Conservation (phyloP, 2,113 vertebrate species). For the Saccopteryx bilineata region DNA sequence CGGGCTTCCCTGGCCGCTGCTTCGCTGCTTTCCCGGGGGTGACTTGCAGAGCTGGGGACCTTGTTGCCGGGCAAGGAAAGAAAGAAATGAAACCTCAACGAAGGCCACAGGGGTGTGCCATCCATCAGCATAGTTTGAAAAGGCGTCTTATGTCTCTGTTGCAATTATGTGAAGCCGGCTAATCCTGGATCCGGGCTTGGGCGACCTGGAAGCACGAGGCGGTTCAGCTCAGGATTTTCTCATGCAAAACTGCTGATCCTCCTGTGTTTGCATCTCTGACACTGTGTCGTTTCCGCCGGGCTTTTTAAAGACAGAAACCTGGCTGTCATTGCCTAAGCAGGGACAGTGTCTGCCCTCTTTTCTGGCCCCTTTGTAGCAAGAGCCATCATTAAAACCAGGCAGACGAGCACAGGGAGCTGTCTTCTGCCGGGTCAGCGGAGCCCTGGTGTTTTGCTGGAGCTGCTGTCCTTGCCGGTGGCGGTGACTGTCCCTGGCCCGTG, state of each 20-base stretch:
- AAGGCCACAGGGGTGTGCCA: background rate
- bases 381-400: background rate
- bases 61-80: background rate
- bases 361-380: background rate
- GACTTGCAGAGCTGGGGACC: background rate
- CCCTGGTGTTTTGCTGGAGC: fast-evolving
- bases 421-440: background rate
- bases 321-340: background rate
- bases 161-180: constrained; percentile 19
- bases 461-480: background rate
- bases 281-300: background rate
- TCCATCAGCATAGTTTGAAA: background rate
- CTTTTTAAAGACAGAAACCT: constrained; percentile 18
- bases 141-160: background rate
- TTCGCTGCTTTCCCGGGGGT: background rate
- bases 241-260: background rate
- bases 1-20: background rate
- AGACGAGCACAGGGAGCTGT: background rate
- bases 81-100: background rate
- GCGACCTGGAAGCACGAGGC: background rate
- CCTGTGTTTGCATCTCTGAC: background rate
- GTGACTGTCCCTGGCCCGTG: too few relatives aligned
- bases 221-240: background rate
- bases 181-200: background rate
- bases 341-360: background rate